These are phyloP conservation scores for Plagiodera versicolora DNA, from an alignment of 2,888 invertebrate genomes.

Conservation along the genomic window DNA sequence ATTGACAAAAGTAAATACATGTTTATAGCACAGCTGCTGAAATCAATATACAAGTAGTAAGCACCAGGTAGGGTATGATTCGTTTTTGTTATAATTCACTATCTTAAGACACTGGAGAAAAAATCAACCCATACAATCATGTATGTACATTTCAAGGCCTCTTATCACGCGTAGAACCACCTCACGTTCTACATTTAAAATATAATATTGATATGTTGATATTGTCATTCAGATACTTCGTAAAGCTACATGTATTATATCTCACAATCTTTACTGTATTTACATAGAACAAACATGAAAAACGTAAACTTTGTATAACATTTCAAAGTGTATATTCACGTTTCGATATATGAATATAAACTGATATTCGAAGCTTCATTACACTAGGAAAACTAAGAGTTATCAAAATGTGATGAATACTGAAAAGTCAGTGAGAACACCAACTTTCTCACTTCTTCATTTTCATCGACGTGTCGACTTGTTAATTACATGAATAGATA, in stretches of 20 bases:
- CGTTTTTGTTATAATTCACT: conserved; percentile 41
- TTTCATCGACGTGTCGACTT: too few species aligned
- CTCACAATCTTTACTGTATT: conserved; percentile 27
- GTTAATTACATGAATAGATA: too few species aligned
- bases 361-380: neutral
- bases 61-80: conserved; percentile 49
- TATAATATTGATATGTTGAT: conserved; percentile 53
- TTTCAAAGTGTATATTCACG: conserved; percentile 10
- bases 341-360: neutral
- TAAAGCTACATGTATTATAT: conserved; percentile 49
- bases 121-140: conserved; percentile 43
- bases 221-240: conserved; percentile 50
- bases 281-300: conserved; percentile 28
- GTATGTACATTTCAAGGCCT: conserved; percentile 50
- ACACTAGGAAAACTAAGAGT: neutral
- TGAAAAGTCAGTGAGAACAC: neutral
- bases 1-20: conserved; percentile 41
- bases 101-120: conserved; percentile 44
- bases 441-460: too few species aligned
- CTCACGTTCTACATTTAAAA: conserved; percentile 39
- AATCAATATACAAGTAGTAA: conserved; percentile 49
- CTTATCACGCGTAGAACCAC: conserved; percentile 51
- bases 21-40: conserved; percentile 51
- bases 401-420: neutral
- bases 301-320: neutral